Percentiles rank a stretch among this genome's conserved stretches.
These are phyloP conservation scores for Zaprionus capensis DNA, from an alignment of 1,140 invertebrate genomes.

Conservation along the genomic window DNA sequence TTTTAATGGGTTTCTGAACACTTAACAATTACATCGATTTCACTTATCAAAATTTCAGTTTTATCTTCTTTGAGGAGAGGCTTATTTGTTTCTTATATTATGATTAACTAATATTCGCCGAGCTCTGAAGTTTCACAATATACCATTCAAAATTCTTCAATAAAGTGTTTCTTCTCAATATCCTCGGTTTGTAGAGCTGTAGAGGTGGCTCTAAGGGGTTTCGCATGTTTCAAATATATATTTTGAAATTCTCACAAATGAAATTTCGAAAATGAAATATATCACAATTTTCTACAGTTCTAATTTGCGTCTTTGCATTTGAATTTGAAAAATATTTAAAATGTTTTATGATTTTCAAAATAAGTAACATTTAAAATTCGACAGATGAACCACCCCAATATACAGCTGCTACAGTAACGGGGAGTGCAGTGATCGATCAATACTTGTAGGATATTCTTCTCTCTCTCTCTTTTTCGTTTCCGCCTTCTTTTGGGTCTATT, in stretches of 20 bases:
- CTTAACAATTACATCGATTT: slow-evolving; percentile 39
- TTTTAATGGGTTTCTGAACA: slow-evolving; percentile 36
- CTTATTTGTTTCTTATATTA: slow-evolving; percentile 3
- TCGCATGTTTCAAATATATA: slow-evolving; percentile 3
- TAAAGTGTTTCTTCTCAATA: background rate
- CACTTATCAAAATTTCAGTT: slow-evolving; percentile 41
- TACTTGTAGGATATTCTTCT: slow-evolving; percentile 10
- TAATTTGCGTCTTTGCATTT: slow-evolving; percentile 13
- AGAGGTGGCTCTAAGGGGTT: background rate
- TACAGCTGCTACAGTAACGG: slow-evolving; percentile 11
- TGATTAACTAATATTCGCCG: slow-evolving; percentile 34
- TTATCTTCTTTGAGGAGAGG: slow-evolving; percentile 21
- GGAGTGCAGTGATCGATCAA: slow-evolving; percentile 45
- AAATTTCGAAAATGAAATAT: slow-evolving; percentile 31
- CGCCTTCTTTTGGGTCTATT: slow-evolving; percentile 2
- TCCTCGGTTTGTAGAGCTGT: slow-evolving; percentile 2
- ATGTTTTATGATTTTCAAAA: background rate
- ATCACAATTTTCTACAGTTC: slow-evolving; percentile 44
- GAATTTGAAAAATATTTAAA: background rate
- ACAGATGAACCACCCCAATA: slow-evolving; percentile 4
- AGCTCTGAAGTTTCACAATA: slow-evolving; percentile 24
- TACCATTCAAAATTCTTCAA: background rate
- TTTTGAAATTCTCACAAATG: slow-evolving; percentile 4
- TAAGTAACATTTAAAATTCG: background rate
- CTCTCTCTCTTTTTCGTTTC: background rate